Percentiles rank a stretch among this genome's conserved stretches.
Evolutionary conservation across 2,113 vertebrate species (phyloP).

Genomic region (Peromyscus californicus): DNA sequence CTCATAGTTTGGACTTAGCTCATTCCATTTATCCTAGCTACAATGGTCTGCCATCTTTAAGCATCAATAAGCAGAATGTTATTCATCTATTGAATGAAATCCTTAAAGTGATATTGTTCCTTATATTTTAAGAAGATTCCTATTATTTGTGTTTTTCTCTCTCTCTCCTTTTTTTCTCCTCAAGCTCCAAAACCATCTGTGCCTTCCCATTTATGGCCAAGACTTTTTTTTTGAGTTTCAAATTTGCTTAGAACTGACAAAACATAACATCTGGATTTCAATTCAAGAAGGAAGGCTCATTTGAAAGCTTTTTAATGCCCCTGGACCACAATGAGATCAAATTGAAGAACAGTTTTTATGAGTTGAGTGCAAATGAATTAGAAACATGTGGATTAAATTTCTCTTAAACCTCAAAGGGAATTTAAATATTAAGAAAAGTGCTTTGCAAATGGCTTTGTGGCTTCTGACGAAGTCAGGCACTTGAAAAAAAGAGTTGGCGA

Average conservation of each 20-base stretch:
- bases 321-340: slow-evolving; percentile 80
- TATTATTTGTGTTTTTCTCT: slow-evolving; percentile 64
- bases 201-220: slow-evolving; percentile 78
- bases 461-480: slow-evolving; percentile 71
- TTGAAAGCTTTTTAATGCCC: slow-evolving; percentile 80
- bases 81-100: slow-evolving; percentile 58
- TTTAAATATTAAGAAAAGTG: slow-evolving; percentile 82
- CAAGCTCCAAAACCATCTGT: slow-evolving; percentile 76
- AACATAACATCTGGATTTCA: slow-evolving; percentile 82
- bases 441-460: slow-evolving; percentile 74
- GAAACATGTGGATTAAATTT: slow-evolving; percentile 79
- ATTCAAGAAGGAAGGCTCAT: slow-evolving; percentile 75
- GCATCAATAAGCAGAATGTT: slow-evolving; percentile 40
- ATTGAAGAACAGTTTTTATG: slow-evolving; percentile 79
- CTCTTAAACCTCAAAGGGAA: slow-evolving; percentile 78
- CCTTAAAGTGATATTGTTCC: slow-evolving; percentile 57
- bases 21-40: background rate
- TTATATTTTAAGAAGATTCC: slow-evolving; percentile 64
- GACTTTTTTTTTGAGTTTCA: slow-evolving; percentile 67
- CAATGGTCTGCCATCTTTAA: slow-evolving; percentile 47
- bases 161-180: background rate
- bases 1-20: slow-evolving; percentile 5
- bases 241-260: slow-evolving; percentile 78
- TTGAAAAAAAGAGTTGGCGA: slow-evolving; percentile 15
- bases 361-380: slow-evolving; percentile 80